Base-by-base conservation (phyloP, 2,797 vertebrate species). In the Rhynchotus rufescens region DNA sequence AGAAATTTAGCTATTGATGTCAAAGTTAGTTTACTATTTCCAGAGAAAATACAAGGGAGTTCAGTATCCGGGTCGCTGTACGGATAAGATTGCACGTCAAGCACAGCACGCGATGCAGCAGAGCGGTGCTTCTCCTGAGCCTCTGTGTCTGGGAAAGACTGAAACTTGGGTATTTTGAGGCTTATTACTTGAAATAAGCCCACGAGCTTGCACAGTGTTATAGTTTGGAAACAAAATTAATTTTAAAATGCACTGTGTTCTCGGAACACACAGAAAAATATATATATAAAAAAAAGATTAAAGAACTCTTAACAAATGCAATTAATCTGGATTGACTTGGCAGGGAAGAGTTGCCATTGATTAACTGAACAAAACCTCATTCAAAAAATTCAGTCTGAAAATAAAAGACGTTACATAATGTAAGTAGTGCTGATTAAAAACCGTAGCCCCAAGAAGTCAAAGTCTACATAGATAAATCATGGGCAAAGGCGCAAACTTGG, bases 291-390 rank as follows among this genome's bases (percentile, higher is more conserved):
- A 34, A 57, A 15, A 77, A 75, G 15, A 66, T 40, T 40, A 40
- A 40, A 40, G 40, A 40, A 40, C 40, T 14, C 68, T 83, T 86
- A 87, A 75, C 64, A 92, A 83, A 86, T 69, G 80, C 62, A 91
- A 88, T 89, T 91, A 88, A 89, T 93, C 66, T 76, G 78, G 52
- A 92, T 91, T 86, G 75, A 71, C 59, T 93, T 91, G 85, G n/a
- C 77, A 91, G 67, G 42, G 71, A 69, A 84, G 59, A 65, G 74
- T 89, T 1, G 0, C 64, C 67, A 78, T 15, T 89, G 85, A 91
- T 86, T 56, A 81, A 84, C 89, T 92, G 83, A 89, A 93, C 85
- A 93, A 92, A 94, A 86, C 32, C 74, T 93, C 89, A 92, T 93
- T 92, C 91, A 91, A 95, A 49, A 87, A 94, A 83, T 75, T 81